Base-by-base conservation (phyloP, 2,113 vertebrate genomes). In the Cololabis saira region DNA sequence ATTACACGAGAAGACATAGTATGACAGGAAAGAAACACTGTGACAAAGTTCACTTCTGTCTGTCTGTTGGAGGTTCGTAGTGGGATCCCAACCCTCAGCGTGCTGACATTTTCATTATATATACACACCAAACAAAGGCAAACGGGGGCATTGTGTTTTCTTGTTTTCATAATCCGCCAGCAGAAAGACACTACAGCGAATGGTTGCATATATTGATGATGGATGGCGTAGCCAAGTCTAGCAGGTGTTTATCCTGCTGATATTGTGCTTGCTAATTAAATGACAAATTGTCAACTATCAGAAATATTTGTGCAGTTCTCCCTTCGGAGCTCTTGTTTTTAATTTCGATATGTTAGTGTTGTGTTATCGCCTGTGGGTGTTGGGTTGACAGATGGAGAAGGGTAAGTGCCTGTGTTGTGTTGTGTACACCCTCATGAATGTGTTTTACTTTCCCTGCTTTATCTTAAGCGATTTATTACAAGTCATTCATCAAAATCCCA, bases 211-310 rank as follows among this genome's bases (percentile, higher is more conserved):
- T 80, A 82, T 71, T 43, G 37, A 62, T 86, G 83, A 87, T 87
- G 81, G 80, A 87, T 86, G 65, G 75, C 57, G 12, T 16, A 22
- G 61, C 18, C 53, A 13, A 54, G 71, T 44, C 67, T 16, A 53
- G 52, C 43, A 67, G 67, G 49, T 50, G 62, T 48, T 64, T 37
- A n/a, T 80, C 73, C 78, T 47, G 80, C 80, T 41, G 80, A 4
- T 78, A 61, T 85, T 78, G 68, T 13, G 3, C 71, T 52, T 21
- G 12, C 58, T 85, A 84, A 87, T 81, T 71, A 82, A 82, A 89
- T 82, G 83, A 82, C 66, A 82, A 78, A 87, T 78, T 67, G 74
- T 81, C 67, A 76, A 12, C 18, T 14, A 45, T 15, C 1, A 42
- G 50, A 78, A 74, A 78, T 71, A 27, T 10, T 55, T 41, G 50